phyloP scores from a whole-genome alignment of 1,140 invertebrate genomes.

The Drosophila pruinosa region DNA sequence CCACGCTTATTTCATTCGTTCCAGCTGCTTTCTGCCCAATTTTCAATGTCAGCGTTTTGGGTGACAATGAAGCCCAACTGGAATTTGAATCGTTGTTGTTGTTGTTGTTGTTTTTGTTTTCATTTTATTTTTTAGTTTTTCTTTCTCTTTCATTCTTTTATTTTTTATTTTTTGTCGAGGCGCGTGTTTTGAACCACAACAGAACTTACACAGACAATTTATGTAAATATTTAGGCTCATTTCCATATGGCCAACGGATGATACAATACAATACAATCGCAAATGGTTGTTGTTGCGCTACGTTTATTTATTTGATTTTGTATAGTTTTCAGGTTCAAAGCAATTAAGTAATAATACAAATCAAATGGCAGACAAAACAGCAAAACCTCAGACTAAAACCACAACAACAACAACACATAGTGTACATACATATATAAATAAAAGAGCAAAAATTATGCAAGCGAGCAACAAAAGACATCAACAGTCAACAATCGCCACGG shows the following conservation, averaged over 20 bases:
- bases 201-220: constrained; percentile 59
- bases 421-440: too few species aligned
- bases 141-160: constrained; percentile 7
- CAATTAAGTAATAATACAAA: constrained; percentile 80
- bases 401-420: constrained; percentile 40
- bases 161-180: constrained; percentile 18
- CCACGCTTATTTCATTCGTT: constrained; percentile 19
- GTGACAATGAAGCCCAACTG: constrained; percentile 69
- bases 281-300: constrained; percentile 37
- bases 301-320: constrained; percentile 26
- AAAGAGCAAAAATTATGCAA: constrained; percentile 63
- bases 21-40: constrained; percentile 39
- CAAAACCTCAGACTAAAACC: constrained; percentile 23
- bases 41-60: constrained; percentile 69
- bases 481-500: constrained; percentile 43
- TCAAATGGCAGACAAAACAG: constrained; percentile 52
- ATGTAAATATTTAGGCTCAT: constrained; percentile 45
- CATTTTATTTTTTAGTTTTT: not conserved
- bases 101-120: too few species aligned
- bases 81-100: constrained; percentile 36
- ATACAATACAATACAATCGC: constrained; percentile 21
- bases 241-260: constrained; percentile 41
- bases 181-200: constrained; percentile 57
- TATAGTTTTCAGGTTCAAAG: constrained; percentile 72
- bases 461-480: constrained; percentile 59